A percentile compares a stretch with the other conserved stretches of the same genome.
Evolutionary conservation across 2,113 vertebrate species (phyloP).

Genomic region (Xenus cinereus): DNA sequence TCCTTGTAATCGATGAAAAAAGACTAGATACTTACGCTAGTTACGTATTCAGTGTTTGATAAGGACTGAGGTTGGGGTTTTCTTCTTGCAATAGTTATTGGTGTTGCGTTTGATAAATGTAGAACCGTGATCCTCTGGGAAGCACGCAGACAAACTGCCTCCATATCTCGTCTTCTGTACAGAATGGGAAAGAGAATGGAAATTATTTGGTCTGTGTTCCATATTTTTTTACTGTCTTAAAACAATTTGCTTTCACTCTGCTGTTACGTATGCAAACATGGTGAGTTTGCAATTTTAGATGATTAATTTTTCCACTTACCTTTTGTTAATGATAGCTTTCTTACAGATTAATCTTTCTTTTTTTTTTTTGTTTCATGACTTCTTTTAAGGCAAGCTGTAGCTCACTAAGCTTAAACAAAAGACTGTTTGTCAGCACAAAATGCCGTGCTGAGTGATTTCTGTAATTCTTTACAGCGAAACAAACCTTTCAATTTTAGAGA

Average conservation of each 20-base stretch:
- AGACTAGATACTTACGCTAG: not conserved
- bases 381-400: not conserved
- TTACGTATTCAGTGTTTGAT: not conserved
- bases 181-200: not conserved
- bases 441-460: not conserved
- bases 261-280: not conserved
- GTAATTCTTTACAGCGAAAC: not conserved
- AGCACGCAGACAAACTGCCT: not conserved
- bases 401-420: conserved; percentile 22
- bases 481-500: not conserved
- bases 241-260: not conserved
- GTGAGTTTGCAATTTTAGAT: not conserved
- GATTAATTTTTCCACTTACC: not conserved
- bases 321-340: not conserved
- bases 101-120: not conserved
- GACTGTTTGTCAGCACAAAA: not conserved
- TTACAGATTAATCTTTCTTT: not conserved
- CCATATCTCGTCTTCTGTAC: not conserved
- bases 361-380: not conserved
- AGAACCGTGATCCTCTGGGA: not conserved
- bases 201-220: not conserved
- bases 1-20: not conserved
- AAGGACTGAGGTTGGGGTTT: not conserved
- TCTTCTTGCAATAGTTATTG: not conserved
- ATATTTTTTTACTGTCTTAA: not conserved